These are phyloP conservation scores for Apodemia hepburni DNA, from an alignment of 2,888 invertebrate species.

Conservation along the genomic window DNA sequence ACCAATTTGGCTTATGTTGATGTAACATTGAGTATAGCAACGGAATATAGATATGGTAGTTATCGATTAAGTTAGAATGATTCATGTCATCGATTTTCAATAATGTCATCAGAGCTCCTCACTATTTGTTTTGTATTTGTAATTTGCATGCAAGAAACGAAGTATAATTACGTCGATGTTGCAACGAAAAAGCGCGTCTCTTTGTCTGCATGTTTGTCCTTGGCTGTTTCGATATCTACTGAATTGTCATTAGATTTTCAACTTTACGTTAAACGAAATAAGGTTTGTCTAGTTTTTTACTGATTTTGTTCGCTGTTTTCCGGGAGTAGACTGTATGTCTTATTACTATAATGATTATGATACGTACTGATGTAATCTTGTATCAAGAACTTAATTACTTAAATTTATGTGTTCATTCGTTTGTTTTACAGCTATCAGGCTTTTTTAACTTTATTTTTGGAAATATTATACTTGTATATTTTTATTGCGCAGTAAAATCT, in stretches of 20 bases:
- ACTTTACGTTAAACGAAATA: conserved; percentile 21
- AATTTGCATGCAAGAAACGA: conserved; percentile 32
- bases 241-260: conserved; percentile 23
- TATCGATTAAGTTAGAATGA: background rate
- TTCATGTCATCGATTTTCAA: background rate
- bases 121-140: conserved; percentile 6
- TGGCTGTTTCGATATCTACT: conserved; percentile 25
- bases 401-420: too few species aligned
- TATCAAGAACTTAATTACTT: too few species aligned
- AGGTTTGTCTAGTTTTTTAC: background rate
- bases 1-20: too few species aligned
- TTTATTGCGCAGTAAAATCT: too few species aligned
- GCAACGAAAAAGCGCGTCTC: conserved; percentile 35
- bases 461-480: too few species aligned
- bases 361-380: too few species aligned
- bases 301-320: background rate
- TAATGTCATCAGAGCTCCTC: background rate
- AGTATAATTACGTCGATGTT: conserved; percentile 32
- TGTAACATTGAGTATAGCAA: too few species aligned
- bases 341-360: background rate
- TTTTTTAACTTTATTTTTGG: too few species aligned
- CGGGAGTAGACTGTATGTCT: background rate
- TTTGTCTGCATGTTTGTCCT: conserved; percentile 35
- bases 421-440: too few species aligned
- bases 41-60: too few species aligned